Evolutionary conservation across 1,140 invertebrate species (phyloP).

Genomic region (Dufourea novaeangliae): DNA sequence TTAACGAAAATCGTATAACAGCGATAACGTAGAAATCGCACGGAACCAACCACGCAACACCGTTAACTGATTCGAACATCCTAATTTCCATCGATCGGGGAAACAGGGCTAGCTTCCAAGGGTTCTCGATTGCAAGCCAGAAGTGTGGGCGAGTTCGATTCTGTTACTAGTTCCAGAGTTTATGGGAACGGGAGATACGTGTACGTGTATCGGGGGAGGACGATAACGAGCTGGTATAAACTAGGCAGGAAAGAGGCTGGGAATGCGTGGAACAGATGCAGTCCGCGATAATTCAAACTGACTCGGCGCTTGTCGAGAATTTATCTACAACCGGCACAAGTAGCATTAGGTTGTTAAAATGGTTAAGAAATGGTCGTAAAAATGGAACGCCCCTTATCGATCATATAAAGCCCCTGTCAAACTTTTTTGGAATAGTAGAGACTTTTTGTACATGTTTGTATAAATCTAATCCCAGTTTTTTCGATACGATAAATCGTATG

Average conservation of each 20-base stretch:
- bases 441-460: too few species aligned
- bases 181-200: constrained; percentile 16
- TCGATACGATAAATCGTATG: too few species aligned
- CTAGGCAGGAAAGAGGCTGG: background rate
- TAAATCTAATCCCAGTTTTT: too few species aligned
- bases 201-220: constrained; percentile 10
- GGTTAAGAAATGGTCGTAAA: background rate
- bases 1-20: constrained; percentile 9
- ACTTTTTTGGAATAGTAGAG: too few species aligned
- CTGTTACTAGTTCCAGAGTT: constrained; percentile 21
- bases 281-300: constrained; percentile 14
- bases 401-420: background rate
- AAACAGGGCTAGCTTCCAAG: background rate
- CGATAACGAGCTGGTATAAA: constrained; percentile 24
- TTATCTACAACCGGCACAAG: background rate
- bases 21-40: constrained; percentile 21
- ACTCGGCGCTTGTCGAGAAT: background rate
- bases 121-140: constrained; percentile 36
- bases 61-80: constrained; percentile 35
- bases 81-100: constrained; percentile 37
- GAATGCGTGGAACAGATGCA: constrained; percentile 16
- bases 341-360: background rate
- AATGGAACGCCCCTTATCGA: background rate
- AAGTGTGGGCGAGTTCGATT: constrained; percentile 30
- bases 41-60: constrained; percentile 4